Base-by-base conservation (phyloP, 2,888 invertebrate species). In the Glaucopsyche alexis region DNA sequence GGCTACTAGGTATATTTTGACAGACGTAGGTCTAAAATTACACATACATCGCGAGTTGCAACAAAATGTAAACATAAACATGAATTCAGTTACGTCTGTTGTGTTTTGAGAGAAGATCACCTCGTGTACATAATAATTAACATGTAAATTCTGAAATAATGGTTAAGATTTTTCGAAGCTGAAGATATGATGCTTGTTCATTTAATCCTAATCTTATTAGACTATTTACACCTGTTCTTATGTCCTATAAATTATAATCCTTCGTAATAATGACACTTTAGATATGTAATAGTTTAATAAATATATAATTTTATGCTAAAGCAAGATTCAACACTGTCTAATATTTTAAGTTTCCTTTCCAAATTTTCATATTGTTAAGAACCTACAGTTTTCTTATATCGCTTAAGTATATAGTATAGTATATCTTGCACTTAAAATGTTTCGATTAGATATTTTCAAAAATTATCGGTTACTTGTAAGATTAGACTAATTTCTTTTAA, bases 121-220 rank as follows among this genome's bases (percentile, higher is more conserved):
- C 77, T 76, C 76, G 76, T 85, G 84, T 85, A 85, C 80, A 85
- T 85, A 29, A 29, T 29, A 29, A 29, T 29, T 29, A 29, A 29
- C 4, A 86, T 85, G 81, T 84, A 82, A 80, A 82, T 82, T 82
- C 79, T 76, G 77, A 79, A 77, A 79, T 78, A 77, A 76, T 78
- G 74, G 76, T 74, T 82, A 81, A 78, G 79, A 77, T 78, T 75
- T 80, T 76, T 74, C 60, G 77, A 78, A 79, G 75, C 78, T 79
- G 75, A 76, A 79, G 76, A 79, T 78, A 77, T 75, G 76, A 72
- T 72, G 75, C 75, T 74, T 76, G 74, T 69, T 72, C 64, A 49
- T 66, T 71, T 74, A 52, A 49, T 65, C 66, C 14, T 49, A 65
- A 72, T 66, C 50, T 50, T 65, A 65, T 66, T 65, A 71, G 71